A percentile compares a stretch with the other conserved stretches of the same genome.
phyloP scores from a whole-genome alignment of 2,797 vertebrate species.

The Basileuterus tristriatus region DNA sequence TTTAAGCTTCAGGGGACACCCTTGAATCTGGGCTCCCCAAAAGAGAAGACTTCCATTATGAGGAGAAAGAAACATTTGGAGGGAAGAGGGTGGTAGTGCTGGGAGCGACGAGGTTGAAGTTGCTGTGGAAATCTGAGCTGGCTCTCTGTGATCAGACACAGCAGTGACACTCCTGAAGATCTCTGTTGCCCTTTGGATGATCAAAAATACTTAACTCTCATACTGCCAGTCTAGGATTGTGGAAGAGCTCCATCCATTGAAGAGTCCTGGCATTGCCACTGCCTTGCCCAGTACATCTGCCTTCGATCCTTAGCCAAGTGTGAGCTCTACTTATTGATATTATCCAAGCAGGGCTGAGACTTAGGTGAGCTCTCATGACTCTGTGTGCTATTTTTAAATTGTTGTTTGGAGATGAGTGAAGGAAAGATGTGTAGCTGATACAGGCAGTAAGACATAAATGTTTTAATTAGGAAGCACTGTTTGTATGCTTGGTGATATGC shows the following conservation, averaged over 20 bases:
- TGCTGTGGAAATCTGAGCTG: not conserved
- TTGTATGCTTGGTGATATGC: not conserved
- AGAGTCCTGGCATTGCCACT: not conserved
- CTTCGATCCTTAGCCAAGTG: not conserved
- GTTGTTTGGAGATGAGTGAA: not conserved
- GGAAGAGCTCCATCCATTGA: not conserved
- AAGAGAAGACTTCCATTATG: not conserved
- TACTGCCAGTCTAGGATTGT: not conserved
- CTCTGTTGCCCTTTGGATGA: not conserved
- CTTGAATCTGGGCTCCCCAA: not conserved
- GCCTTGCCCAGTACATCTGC: not conserved
- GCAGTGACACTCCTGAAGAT: not conserved
- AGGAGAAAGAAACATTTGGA: not conserved
- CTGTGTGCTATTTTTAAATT: not conserved
- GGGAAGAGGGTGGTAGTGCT: not conserved
- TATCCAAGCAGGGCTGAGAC: not conserved
- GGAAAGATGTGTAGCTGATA: not conserved
- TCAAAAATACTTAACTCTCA: not conserved
- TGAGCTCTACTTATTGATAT: not conserved
- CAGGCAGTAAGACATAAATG: fast-evolving
- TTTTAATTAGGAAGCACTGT: fast-evolving
- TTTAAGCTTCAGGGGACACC: not conserved
- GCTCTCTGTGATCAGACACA: not conserved
- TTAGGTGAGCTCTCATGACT: not conserved
- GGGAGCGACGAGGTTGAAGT: fast-evolving